Base-by-base conservation (phyloP, 2,888 invertebrate genomes). In the Trilocha varians region DNA sequence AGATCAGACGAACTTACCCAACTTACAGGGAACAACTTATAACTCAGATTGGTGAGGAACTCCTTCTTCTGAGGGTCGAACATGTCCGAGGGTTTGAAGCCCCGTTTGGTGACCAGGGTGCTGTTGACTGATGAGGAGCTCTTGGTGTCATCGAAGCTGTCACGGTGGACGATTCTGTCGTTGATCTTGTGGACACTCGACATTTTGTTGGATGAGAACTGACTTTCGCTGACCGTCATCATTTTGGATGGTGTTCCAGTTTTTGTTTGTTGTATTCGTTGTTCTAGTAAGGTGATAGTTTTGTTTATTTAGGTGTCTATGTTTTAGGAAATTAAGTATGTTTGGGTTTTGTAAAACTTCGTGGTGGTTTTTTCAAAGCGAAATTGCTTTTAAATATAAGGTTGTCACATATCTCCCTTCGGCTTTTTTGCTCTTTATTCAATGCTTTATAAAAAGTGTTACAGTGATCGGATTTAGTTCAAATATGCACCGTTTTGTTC, bases 1-100 rank as follows among this genome's bases (percentile, higher is more conserved):
- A 47, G 52, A 25, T 6, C 25, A 11, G 25, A 25, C 4, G 25
- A 11, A 89, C 91, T 91, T 89, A 94, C 94, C 91, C 91, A 88
- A 75, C 91, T 91, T 83, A 92, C 88, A 87, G 93, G 93, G 75
- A 93, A 93, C 71, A 96, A 91, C 80, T 92, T 91, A 70, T 91
- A 90, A 65, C 94, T 94, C 70, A 96, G 88, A 66, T 90, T 90
- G 39, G 92, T 91, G 54, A 96, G 88, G 75, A 95, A 93, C 62
- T 91, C 90, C 70, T 90, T 90, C 78, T 95, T 95, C 55, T 87
- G 86, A 1, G 95, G 94, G 78, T 96, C 94, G 66, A 91, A 91
- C 74, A 90, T 88, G 77, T 96, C 95, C 2, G 95, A 95, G 1
- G 95, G 95, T 62, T 93, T 94, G 78, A 93, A 94, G 32, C 95